phyloP scores from a whole-genome alignment of 2,113 vertebrate genomes.

The Macquaria ambigua region DNA sequence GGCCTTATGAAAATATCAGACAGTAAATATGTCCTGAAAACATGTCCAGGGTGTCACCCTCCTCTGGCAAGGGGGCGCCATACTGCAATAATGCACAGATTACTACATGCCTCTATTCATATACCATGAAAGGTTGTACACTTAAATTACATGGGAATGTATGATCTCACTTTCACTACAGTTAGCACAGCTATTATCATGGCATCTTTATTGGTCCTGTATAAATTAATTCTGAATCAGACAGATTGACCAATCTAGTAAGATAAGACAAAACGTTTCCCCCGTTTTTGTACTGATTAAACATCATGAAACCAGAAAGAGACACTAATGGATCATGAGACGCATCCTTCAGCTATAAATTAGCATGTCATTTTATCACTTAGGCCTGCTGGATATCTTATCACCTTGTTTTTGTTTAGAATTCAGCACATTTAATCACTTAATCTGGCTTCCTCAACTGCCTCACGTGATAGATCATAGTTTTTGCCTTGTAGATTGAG shows the following conservation, averaged over 20 bases:
- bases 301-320: not conserved
- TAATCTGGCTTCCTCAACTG: not conserved
- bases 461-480: not conserved
- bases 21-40: not conserved
- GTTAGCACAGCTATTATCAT: no score
- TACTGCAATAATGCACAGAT: not conserved
- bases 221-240: not conserved
- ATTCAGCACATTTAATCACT: not conserved
- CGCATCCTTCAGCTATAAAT: not conserved
- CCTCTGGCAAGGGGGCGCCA: slow-evolving; percentile 46
- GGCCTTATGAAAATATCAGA: not conserved
- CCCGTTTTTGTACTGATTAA: not conserved
- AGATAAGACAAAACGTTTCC: not conserved
- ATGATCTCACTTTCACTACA: not conserved
- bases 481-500: not conserved
- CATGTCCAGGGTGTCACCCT: not conserved
- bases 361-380: no score
- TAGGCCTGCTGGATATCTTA: no score
- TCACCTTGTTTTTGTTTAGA: not conserved
- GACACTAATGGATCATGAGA: not conserved
- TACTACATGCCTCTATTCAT: not conserved
- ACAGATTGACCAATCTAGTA: not conserved
- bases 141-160: not conserved
- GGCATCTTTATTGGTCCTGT: not conserved
- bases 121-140: slow-evolving; percentile 1